Evolutionary conservation across 2,888 invertebrate species (phyloP).

Genomic region (Eurytoma californica): DNA sequence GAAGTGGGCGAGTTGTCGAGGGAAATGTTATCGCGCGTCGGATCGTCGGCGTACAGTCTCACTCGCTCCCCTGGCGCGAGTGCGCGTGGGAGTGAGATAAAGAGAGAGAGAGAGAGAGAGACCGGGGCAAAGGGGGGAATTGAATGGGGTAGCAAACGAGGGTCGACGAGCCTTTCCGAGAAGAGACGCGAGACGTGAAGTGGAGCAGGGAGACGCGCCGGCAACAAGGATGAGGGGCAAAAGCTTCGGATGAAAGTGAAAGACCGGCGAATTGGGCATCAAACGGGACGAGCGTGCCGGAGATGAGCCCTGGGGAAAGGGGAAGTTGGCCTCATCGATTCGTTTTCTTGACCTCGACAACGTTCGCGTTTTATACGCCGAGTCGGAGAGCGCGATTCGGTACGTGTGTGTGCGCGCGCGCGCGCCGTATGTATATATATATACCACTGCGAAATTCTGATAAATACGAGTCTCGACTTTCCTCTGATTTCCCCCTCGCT

Average conservation of each 20-base stretch:
- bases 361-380: constrained; percentile 34
- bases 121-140: constrained; percentile 64
- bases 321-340: constrained; percentile 67
- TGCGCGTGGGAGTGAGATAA: constrained; percentile 31
- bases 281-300: constrained; percentile 57
- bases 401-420: not conserved
- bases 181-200: constrained; percentile 49
- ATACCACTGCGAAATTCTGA: constrained; percentile 4
- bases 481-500: constrained; percentile 21
- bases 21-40: constrained; percentile 72
- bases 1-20: constrained; percentile 72
- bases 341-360: constrained; percentile 73
- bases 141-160: constrained; percentile 71
- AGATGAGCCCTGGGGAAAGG: constrained; percentile 63
- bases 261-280: constrained; percentile 50
- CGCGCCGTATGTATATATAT: not conserved
- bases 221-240: constrained; percentile 45
- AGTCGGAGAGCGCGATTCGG: not conserved
- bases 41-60: constrained; percentile 69
- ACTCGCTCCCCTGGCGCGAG: constrained; percentile 49
- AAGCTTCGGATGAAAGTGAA: constrained; percentile 56
- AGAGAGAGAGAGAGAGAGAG: constrained; percentile 42
- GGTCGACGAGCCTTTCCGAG: constrained; percentile 62
- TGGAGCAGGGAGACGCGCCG: constrained; percentile 54
- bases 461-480: constrained; percentile 11